These are phyloP conservation scores for Hemicordylus capensis DNA, from an alignment of 2,113 vertebrate genomes.

Conservation along the genomic window DNA sequence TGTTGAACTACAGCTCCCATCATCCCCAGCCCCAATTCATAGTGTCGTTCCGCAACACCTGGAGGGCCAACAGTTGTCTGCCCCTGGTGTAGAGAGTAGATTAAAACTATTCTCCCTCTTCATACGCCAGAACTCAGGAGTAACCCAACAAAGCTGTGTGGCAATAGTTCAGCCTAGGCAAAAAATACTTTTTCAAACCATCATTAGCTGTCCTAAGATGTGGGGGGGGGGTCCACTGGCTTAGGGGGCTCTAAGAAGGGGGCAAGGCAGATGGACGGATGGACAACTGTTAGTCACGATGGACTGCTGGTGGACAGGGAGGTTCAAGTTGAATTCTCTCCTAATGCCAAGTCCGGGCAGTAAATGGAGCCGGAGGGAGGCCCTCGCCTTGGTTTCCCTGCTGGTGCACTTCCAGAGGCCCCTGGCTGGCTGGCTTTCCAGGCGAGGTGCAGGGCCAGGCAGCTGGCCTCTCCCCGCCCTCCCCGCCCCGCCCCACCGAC, in stretches of 20 bases:
- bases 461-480: neutral
- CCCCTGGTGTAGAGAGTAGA: neutral
- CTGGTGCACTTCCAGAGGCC: neutral
- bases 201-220: neutral
- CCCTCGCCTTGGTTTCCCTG: neutral
- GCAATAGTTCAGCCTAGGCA: neutral
- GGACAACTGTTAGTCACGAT: neutral
- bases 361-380: neutral
- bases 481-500: neutral
- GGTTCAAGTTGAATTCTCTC: neutral
- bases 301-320: neutral
- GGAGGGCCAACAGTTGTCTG: too few species aligned
- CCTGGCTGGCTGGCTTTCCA: neutral
- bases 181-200: neutral
- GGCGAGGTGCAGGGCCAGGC: neutral
- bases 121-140: too few species aligned
- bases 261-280: neutral
- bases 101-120: neutral
- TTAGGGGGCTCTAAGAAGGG: neutral
- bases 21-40: too few species aligned
- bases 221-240: neutral
- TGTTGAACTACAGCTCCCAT: too few species aligned
- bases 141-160: neutral
- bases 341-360: neutral
- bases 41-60: too few species aligned